Base-by-base conservation (phyloP, 1,140 invertebrate genomes). In the Apis cerana region DNA sequence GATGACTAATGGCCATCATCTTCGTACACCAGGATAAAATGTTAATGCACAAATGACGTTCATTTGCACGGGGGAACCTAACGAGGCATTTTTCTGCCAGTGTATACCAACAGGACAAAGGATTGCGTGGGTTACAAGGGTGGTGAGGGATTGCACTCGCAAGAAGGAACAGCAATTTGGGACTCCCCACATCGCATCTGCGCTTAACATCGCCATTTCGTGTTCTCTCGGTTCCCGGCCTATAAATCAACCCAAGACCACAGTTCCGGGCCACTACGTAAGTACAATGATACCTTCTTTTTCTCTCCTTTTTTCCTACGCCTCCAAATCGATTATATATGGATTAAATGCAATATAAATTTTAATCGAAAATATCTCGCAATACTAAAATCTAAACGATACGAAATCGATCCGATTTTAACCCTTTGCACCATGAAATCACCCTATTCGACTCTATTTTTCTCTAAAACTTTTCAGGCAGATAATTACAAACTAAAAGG, bases 161-260 rank as follows among this genome's bases (percentile, higher is more conserved):
- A 75, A 83, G 86, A 88, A 85, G 87, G 83, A 85, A 85, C 84
- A 72, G 86, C 74, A 88, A 88, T 88, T 88, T 88, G 84, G 88
- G 85, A 84, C 84, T 90, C 85, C 87, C 85, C 87, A 85, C 89
- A 85, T 79, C 64, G 87, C 74, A 56, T 72, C 61, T 58, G 82
- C 85, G 67, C 81, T 87, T 89, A 76, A 85, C 85, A 88, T 82
- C 68, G 83, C 67, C 76, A 85, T 83, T 87, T 88, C 84, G 88
- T 80, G 86, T 88, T 85, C 68, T 74, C 33, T 27, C 59, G 56
- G 72, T n/a, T 68, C 54, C 54, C 17, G 67, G 33, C 33, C 80
- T 67, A 80, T 88, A 88, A 88, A 88, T 88, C 86, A 88, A 88
- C 68, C 33, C 61, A 48, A 58, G 65, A 70, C 67, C 76, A 17